Percentiles rank a stretch among this genome's conserved stretches.
phyloP scores from a whole-genome alignment of 2,888 invertebrate species.

The Didymodactylos carnosus region DNA sequence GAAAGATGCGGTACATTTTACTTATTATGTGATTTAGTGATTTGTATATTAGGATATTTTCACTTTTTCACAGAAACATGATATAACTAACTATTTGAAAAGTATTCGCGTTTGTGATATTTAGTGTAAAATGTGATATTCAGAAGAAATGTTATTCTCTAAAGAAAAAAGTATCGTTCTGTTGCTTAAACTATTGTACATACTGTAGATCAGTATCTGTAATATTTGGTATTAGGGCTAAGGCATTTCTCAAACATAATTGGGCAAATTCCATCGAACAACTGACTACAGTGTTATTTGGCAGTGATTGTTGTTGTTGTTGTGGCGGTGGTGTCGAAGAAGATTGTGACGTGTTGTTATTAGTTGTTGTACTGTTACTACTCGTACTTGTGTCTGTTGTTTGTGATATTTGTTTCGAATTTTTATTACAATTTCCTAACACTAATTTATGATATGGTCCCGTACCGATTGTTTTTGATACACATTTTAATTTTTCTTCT shows the following conservation, averaged over 20 bases:
- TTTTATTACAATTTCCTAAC: conserved; percentile 4
- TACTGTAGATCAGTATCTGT: conserved; percentile 16
- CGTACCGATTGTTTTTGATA: conserved; percentile 43
- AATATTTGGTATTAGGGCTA: conserved; percentile 47
- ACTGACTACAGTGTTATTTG: not conserved
- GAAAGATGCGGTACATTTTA: too few relatives aligned
- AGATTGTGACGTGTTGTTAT: conserved; percentile 15
- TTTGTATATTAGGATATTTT: too few relatives aligned
- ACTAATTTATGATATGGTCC: conserved; percentile 33
- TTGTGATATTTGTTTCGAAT: not conserved
- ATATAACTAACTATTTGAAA: too few relatives aligned
- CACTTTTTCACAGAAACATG: too few relatives aligned
- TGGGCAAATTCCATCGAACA: conserved; percentile 61
- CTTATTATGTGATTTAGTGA: too few relatives aligned
- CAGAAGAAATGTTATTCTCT: too few relatives aligned
- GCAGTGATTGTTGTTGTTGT: conserved; percentile 46
- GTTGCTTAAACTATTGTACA: not conserved
- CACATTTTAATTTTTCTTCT: conserved; percentile 42
- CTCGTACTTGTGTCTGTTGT: conserved; percentile 45
- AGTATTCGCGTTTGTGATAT: too few relatives aligned
- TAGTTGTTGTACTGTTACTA: conserved; percentile 26
- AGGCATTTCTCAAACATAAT: conserved; percentile 64
- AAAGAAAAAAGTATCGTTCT: not conserved
- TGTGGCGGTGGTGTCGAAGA: conserved; percentile 52
- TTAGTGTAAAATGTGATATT: too few relatives aligned